Evolutionary conservation across 2,113 vertebrate species (phyloP).

Genomic region (Gulo gulo): DNA sequence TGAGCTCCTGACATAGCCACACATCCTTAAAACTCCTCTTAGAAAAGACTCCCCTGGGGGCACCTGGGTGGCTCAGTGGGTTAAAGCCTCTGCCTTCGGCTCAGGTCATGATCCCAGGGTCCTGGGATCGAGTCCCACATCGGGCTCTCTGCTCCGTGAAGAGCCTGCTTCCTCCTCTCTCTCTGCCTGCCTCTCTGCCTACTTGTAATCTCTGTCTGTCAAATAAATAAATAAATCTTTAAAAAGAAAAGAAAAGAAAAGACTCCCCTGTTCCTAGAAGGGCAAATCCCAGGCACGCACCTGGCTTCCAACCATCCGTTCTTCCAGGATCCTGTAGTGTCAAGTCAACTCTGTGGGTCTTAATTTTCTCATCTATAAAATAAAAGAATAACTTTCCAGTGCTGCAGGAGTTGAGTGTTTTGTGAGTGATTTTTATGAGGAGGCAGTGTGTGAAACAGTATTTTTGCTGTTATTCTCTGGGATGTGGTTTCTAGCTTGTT

Average conservation of each 20-base stretch:
- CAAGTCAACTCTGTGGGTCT: not conserved
- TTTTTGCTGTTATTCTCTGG: not conserved
- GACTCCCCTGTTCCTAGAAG: not conserved
- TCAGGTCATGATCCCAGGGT: too few relatives aligned
- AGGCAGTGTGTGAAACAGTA: not conserved
- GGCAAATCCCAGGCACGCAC: not conserved
- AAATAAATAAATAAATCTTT: too few relatives aligned
- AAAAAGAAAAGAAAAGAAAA: not conserved
- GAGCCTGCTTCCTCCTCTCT: too few relatives aligned
- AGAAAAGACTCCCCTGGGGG: not conserved
- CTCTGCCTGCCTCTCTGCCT: too few relatives aligned
- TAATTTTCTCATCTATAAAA: slow-evolving; percentile 2
- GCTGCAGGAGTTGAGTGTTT: not conserved
- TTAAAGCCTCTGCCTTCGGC: too few relatives aligned
- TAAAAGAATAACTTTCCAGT: not conserved
- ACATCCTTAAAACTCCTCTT: not conserved
- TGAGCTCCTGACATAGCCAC: not conserved
- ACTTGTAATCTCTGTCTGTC: too few relatives aligned
- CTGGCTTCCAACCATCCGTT: not conserved
- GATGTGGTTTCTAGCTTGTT: not conserved
- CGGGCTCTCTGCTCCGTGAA: too few relatives aligned
- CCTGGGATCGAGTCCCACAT: too few relatives aligned
- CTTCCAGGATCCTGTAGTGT: not conserved
- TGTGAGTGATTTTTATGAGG: not conserved
- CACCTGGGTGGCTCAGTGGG: too few relatives aligned